These are phyloP conservation scores for Pachymerium ferrugineum DNA, from an alignment of 2,888 invertebrate genomes.

Conservation along the genomic window DNA sequence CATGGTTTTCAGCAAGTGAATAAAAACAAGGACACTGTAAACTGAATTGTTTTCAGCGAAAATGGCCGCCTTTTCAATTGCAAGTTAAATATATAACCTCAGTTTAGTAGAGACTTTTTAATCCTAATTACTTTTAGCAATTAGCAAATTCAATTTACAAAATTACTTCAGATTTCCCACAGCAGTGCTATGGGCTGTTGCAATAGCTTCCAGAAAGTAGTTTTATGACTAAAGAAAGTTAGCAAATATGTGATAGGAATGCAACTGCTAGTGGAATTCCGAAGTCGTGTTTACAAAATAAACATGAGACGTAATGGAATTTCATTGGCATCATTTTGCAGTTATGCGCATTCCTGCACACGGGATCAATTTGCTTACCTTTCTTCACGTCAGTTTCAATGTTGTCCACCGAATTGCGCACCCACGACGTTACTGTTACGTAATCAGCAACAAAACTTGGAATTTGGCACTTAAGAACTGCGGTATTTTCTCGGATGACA, in stretches of 20 bases:
- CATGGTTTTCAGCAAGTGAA: background rate
- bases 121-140: background rate
- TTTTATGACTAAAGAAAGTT: conserved; percentile 27
- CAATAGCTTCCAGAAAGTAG: background rate
- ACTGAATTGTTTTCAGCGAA: too few species aligned
- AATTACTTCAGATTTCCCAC: conserved; percentile 9
- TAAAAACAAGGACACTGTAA: background rate
- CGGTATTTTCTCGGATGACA: conserved; percentile 46
- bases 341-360: conserved; percentile 1
- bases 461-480: conserved; percentile 48
- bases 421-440: conserved; percentile 48
- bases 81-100: too few species aligned
- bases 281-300: conserved; percentile 17
- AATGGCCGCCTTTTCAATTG: too few species aligned
- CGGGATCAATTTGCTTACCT: conserved; percentile 16
- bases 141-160: conserved; percentile 3
- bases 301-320: conserved; percentile 10
- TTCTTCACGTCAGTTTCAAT: conserved; percentile 26
- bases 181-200: background rate
- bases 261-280: background rate
- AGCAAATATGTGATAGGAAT: conserved; percentile 1
- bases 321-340: conserved; percentile 17
- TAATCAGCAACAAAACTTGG: conserved; percentile 48
- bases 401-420: conserved; percentile 32
- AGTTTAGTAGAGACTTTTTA: background rate